A percentile compares a stretch with the other conserved stretches of the same genome.
These are phyloP conservation scores for Alligator mississippiensis DNA, from an alignment of 2,113 vertebrate genomes.

Conservation along the genomic window DNA sequence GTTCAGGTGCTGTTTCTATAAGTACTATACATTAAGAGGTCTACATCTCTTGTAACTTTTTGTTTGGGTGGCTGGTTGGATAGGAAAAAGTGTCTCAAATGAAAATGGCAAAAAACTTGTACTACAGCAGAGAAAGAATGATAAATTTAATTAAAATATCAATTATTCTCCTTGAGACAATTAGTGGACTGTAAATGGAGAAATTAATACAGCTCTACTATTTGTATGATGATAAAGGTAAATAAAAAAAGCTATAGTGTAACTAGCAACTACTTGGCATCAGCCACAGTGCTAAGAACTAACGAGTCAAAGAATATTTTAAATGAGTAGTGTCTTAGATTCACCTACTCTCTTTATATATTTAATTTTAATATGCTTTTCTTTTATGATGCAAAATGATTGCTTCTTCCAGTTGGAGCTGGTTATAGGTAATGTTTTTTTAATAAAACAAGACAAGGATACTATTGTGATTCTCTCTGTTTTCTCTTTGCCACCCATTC, in stretches of 20 bases:
- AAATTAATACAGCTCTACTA: background rate
- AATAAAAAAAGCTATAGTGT: background rate
- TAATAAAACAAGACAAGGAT: background rate
- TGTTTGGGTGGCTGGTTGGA: background rate
- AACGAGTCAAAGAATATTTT: background rate
- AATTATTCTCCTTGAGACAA: background rate
- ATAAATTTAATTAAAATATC: background rate
- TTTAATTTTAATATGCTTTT: background rate
- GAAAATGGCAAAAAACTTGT: background rate
- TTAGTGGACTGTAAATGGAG: background rate
- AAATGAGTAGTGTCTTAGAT: background rate
- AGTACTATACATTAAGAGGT: background rate
- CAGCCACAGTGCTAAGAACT: background rate
- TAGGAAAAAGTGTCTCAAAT: background rate
- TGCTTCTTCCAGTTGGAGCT: background rate
- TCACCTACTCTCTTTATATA: background rate
- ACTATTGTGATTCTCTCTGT: background rate
- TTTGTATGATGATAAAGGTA: background rate
- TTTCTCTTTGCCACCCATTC: background rate
- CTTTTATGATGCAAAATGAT: background rate
- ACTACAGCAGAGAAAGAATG: background rate
- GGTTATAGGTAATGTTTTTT: background rate
- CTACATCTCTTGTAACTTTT: background rate
- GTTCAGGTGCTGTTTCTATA: too few relatives aligned
- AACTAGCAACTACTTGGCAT: background rate